phyloP scores from a whole-genome alignment of 1,140 invertebrate genomes.

The Scaptomyza montana region DNA sequence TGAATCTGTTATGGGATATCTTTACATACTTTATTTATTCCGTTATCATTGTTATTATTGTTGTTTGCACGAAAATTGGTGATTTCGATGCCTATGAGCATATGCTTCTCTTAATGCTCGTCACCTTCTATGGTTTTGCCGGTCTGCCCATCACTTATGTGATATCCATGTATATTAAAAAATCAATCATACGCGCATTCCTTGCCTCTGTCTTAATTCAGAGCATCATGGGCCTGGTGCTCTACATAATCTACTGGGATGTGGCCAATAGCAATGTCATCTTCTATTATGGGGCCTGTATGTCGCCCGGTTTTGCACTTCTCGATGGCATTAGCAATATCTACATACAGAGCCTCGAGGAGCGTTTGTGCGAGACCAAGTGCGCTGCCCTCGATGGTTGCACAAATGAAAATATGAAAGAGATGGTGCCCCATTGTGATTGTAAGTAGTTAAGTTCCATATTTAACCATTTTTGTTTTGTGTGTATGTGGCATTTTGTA shows the following conservation, averaged over 20 bases:
- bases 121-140: slow-evolving; percentile 57
- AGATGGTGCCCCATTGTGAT: slow-evolving; percentile 57
- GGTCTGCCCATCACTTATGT: slow-evolving; percentile 66
- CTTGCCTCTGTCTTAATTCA: slow-evolving; percentile 65
- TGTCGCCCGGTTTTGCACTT: slow-evolving; percentile 70
- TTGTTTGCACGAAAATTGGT: slow-evolving; percentile 50
- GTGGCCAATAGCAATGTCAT: slow-evolving; percentile 65
- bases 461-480: not conserved
- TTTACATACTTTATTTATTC: slow-evolving; percentile 60
- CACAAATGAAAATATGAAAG: slow-evolving; percentile 51
- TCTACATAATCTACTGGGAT: slow-evolving; percentile 72
- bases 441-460: slow-evolving; percentile 40
- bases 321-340: slow-evolving; percentile 75
- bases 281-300: slow-evolving; percentile 59
- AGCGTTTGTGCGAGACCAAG: slow-evolving; percentile 43
- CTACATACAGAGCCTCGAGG: slow-evolving; percentile 55
- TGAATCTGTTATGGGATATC: slow-evolving; percentile 68
- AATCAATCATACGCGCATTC: slow-evolving; percentile 50
- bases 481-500: not conserved
- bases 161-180: slow-evolving; percentile 60
- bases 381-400: slow-evolving; percentile 42
- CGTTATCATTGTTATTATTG: slow-evolving; percentile 62
- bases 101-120: slow-evolving; percentile 46
- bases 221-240: slow-evolving; percentile 54
- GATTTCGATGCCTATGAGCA: slow-evolving; percentile 59